A percentile compares a stretch with the other conserved stretches of the same genome.
phyloP scores from a whole-genome alignment of 2,113 vertebrate species.

The Actenoides lindsayi region DNA sequence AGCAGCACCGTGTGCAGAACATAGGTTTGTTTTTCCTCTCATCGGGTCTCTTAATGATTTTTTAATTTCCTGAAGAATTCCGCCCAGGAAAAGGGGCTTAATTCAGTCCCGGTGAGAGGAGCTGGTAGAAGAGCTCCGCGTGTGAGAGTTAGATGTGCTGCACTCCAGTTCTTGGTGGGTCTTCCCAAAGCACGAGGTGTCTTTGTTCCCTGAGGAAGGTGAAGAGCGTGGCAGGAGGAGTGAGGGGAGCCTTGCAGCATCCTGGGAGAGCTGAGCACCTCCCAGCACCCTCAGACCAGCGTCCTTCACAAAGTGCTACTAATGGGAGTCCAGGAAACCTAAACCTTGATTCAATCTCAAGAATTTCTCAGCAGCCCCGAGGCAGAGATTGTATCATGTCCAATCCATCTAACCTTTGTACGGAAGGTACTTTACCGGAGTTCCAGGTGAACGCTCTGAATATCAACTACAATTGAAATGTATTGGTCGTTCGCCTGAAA shows the following conservation, averaged over 20 bases:
- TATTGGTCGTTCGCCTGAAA: background rate
- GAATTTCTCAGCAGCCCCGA: background rate
- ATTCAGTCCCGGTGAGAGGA: background rate
- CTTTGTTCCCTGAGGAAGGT: background rate
- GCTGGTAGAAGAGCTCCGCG: background rate
- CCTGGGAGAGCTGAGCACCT: background rate
- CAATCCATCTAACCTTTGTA: background rate
- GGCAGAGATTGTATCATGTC: background rate
- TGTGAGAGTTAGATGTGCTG: background rate
- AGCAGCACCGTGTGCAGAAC: background rate
- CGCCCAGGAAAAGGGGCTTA: background rate
- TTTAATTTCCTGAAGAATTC: slow-evolving; percentile 53
- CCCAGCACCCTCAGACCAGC: background rate
- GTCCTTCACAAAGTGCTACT: background rate
- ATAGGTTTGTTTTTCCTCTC: background rate
- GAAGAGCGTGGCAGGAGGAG: background rate
- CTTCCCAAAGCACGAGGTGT: background rate
- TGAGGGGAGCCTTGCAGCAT: background rate
- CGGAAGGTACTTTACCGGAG: background rate
- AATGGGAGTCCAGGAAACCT: background rate
- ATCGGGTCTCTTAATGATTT: background rate
- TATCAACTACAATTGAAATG: slow-evolving; percentile 10
- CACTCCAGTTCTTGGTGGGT: background rate
- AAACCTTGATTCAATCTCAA: background rate
- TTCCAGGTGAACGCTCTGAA: background rate